These are phyloP conservation scores for Ammodytes dubius DNA, from an alignment of 2,113 vertebrate species.

Conservation along the genomic window DNA sequence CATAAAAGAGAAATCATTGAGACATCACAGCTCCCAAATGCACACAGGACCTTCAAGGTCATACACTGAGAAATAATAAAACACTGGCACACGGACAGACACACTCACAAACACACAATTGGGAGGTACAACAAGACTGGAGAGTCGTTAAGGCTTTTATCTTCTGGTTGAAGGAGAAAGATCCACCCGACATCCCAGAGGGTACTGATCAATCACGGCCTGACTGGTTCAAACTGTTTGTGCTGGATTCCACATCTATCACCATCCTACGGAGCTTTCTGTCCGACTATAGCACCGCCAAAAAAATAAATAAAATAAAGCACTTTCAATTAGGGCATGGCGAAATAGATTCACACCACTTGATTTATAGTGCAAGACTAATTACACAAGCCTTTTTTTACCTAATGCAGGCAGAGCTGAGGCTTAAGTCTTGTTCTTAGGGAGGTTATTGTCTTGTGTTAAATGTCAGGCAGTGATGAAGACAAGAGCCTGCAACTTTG, in stretches of 20 bases:
- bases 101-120: conserved; percentile 73
- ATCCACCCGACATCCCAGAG: conserved; percentile 91
- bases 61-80: conserved; percentile 78
- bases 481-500: conserved; percentile 50
- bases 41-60: conserved; percentile 86
- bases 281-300: conserved; percentile 85
- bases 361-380: conserved; percentile 98
- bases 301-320: conserved; percentile 72
- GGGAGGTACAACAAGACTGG: conserved; percentile 77
- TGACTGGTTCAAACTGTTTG: conserved; percentile 97
- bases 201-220: conserved; percentile 95
- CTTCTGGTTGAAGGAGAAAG: conserved; percentile 82
- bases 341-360: conserved; percentile 92
- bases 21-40: conserved; percentile 74
- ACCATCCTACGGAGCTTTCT: conserved; percentile 89
- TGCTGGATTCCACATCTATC: conserved; percentile 94
- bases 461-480: conserved; percentile 81
- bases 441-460: conserved; percentile 89
- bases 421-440: conserved; percentile 88
- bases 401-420: conserved; percentile 92
- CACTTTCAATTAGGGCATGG: conserved; percentile 97
- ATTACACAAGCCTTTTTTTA: conserved; percentile 89
- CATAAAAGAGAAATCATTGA: conserved; percentile 79
- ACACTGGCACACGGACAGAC: conserved; percentile 66
- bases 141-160: conserved; percentile 85